Evolutionary conservation across 1,140 invertebrate genomes (phyloP).

Genomic region (Drosophila mauritiana): DNA sequence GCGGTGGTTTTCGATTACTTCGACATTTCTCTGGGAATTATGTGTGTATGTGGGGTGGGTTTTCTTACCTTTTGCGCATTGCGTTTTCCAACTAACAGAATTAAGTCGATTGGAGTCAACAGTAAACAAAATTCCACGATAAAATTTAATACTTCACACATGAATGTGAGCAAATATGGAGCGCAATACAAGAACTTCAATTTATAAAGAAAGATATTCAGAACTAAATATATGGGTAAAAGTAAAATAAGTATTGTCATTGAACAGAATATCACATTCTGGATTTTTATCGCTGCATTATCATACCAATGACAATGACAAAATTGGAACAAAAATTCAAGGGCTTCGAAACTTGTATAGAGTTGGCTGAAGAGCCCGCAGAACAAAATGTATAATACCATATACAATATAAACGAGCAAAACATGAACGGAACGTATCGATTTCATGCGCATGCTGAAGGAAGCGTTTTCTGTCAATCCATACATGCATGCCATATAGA

Average conservation of each 20-base stretch:
- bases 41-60: slow-evolving; percentile 17
- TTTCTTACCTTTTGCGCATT: slow-evolving; percentile 73
- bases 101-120: slow-evolving; percentile 34
- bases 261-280: too few relatives aligned
- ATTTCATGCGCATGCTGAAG: slow-evolving; percentile 68
- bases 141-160: slow-evolving; percentile 8
- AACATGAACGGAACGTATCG: slow-evolving; percentile 59
- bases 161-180: too few relatives aligned
- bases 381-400: slow-evolving; percentile 17
- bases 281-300: too few relatives aligned
- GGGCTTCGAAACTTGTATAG: not conserved
- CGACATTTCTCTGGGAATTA: slow-evolving; percentile 20
- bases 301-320: slow-evolving; percentile 2
- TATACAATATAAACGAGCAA: slow-evolving; percentile 11
- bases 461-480: slow-evolving; percentile 40
- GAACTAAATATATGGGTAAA: too few relatives aligned
- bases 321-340: slow-evolving; percentile 11
- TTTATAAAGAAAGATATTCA: too few relatives aligned
- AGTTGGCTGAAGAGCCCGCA: slow-evolving; percentile 7
- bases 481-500: slow-evolving; percentile 22
- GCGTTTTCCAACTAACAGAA: slow-evolving; percentile 44
- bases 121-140: slow-evolving; percentile 35
- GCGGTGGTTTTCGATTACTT: slow-evolving; percentile 54
- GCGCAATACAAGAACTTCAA: too few relatives aligned
- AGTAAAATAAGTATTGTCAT: too few relatives aligned